Evolutionary conservation across 2,888 invertebrate species (phyloP).

Genomic region (Heteropelma amictum): DNA sequence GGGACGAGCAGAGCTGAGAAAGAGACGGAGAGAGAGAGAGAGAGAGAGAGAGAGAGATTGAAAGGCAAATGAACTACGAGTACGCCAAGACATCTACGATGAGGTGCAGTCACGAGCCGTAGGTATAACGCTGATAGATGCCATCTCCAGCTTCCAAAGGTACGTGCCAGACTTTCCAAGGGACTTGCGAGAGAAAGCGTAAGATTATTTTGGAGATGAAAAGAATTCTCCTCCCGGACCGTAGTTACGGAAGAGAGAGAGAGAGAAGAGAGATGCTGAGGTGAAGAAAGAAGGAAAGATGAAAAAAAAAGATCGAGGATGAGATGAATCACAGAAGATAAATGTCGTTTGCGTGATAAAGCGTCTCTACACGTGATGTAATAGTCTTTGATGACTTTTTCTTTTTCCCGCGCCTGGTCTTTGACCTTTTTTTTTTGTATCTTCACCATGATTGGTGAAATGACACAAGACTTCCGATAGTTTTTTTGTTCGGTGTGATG

Average conservation of each 20-base stretch:
- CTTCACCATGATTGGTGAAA: conserved; percentile 17
- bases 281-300: conserved; percentile 21
- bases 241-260: not conserved
- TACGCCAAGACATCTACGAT: conserved; percentile 34
- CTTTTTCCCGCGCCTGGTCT: not conserved
- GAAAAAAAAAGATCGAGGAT: conserved; percentile 35
- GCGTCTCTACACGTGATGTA: conserved; percentile 5
- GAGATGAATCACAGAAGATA: conserved; percentile 20
- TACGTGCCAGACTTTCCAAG: conserved; percentile 57
- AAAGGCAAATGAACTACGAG: conserved; percentile 32
- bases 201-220: conserved; percentile 26
- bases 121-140: conserved; percentile 49
- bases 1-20: too few species aligned
- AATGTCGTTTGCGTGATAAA: conserved; percentile 22
- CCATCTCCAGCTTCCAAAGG: conserved; percentile 45
- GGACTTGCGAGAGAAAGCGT: conserved; percentile 42
- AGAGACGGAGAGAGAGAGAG: too few species aligned
- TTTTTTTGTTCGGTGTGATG: too few species aligned
- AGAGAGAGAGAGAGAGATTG: conserved; percentile 8
- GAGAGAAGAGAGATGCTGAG: conserved; percentile 2
- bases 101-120: conserved; percentile 51
- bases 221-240: not conserved
- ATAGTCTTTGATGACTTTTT: not conserved
- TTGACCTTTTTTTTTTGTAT: not conserved
- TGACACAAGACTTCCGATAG: not conserved